Conservation (phyloP, 2,888 invertebrate species). For the Scaptodrosophila latifasciaeformis region DNA sequence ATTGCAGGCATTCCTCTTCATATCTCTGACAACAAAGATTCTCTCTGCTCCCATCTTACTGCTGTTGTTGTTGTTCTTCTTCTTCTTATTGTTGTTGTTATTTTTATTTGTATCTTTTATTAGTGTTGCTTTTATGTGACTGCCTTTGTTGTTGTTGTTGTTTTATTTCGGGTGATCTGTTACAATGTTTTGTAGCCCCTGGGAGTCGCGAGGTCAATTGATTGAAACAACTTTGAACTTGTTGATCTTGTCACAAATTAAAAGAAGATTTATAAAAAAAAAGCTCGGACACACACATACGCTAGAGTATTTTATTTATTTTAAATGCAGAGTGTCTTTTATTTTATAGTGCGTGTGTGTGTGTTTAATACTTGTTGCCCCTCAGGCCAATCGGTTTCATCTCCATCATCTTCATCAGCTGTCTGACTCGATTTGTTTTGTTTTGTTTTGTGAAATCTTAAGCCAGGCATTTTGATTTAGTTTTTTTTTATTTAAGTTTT, state of each 20-base stretch:
- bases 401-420: conserved; percentile 30
- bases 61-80: conserved; percentile 25
- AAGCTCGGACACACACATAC: conserved; percentile 26
- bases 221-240: conserved; percentile 75
- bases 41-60: not conserved
- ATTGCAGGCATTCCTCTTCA: conserved; percentile 5
- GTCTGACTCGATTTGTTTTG: conserved; percentile 21
- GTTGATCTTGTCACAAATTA: conserved; percentile 76
- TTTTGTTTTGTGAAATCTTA: conserved; percentile 46
- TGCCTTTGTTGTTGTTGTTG: conserved; percentile 15
- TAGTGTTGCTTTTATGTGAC: too few species aligned
- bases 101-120: not conserved
- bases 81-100: conserved; percentile 18
- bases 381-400: conserved; percentile 28
- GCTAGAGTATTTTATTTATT: not conserved
- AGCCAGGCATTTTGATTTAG: conserved; percentile 54
- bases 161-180: conserved; percentile 56
- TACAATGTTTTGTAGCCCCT: conserved; percentile 67
- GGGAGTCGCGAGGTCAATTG: conserved; percentile 74
- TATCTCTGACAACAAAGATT: not conserved
- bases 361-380: conserved; percentile 31
- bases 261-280: conserved; percentile 73
- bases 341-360: conserved; percentile 39
- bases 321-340: too few species aligned
- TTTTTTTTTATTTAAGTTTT: conserved; percentile 16